Evolutionary conservation across 2,888 invertebrate genomes (phyloP).

Genomic region (Stenotaenia linearis): DNA sequence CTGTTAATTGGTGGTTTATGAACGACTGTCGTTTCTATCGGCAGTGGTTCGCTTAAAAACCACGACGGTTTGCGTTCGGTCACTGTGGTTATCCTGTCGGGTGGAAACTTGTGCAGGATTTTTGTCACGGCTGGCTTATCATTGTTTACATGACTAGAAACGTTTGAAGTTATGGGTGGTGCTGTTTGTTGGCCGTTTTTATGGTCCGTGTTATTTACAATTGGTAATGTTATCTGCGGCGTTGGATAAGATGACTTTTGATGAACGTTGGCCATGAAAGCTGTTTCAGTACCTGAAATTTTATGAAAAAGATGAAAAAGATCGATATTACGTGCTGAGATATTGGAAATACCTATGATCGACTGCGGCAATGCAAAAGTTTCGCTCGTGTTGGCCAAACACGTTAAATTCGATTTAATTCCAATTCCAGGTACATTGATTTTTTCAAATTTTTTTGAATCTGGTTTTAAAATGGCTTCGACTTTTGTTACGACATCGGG

Average conservation of each 20-base stretch:
- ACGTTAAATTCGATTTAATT: background rate
- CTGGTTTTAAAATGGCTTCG: conserved; percentile 23
- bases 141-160: conserved; percentile 24
- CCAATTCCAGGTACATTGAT: background rate
- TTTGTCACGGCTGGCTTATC: conserved; percentile 36
- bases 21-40: background rate
- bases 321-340: too few relatives aligned
- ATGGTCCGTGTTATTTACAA: background rate
- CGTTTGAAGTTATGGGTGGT: background rate
- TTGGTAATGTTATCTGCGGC: background rate
- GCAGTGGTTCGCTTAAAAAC: conserved; percentile 36
- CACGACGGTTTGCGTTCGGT: conserved; percentile 41
- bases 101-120: conserved; percentile 43
- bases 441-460: background rate
- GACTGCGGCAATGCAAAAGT: background rate
- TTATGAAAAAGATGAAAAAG: background rate
- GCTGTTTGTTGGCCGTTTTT: background rate
- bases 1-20: background rate
- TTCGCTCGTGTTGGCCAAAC: background rate
- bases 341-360: background rate
- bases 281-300: background rate
- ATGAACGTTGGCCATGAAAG: background rate
- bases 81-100: conserved; percentile 41
- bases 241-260: background rate
- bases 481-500: conserved; percentile 29